Evolutionary conservation across 2,797 vertebrate genomes (phyloP), one percentile per base, ranked within the genome.

Genomic region (Chanos chanos): DNA sequence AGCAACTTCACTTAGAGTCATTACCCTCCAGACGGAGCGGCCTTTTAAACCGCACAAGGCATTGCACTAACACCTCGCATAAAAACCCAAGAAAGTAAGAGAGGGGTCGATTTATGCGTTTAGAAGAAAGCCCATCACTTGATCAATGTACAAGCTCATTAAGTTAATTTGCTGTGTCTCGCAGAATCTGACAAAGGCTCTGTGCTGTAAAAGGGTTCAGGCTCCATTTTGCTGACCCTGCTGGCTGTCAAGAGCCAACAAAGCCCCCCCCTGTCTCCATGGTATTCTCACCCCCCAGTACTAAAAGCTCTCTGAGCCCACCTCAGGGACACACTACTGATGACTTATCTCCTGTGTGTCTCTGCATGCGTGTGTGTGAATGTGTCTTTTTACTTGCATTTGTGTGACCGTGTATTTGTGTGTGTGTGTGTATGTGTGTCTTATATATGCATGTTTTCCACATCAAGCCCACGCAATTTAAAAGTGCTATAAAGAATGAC

Each of bases 131-230:
- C 76, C 74, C 78, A 78, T 78, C 81, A 69, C 53, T 75, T 81
- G 79, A 87, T 86, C 79, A 80, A 81, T 83, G 74, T 63, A 79
- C 69, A 58, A 59, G 74, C 82, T 87, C 66, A 72, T 87, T 86
- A 85, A 78, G 72, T 64, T 72, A 73, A 82, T 80, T 71, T 79
- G 77, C 80, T 77, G 77, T 7, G 62, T 70, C 53, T 48, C 70
- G 68, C 75, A 71, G 60, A 76, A 73, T 75, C 65, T 49, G 67
- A 75, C 52, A 25, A 36, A 45, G 36, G 25, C 30, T 30, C 52
- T 54, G 61, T 56, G 34, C 61, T 40, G 27, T 60, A 68, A 73
- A 66, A 49, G 73, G 48, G 44, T 24, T 52, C 61, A 45, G 65
- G 52, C n/a, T 64, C 50, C 33, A 72, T 55, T 54, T 50, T 31